Base-by-base conservation (phyloP, 2,888 invertebrate species). In the Pheosia gnoma region DNA sequence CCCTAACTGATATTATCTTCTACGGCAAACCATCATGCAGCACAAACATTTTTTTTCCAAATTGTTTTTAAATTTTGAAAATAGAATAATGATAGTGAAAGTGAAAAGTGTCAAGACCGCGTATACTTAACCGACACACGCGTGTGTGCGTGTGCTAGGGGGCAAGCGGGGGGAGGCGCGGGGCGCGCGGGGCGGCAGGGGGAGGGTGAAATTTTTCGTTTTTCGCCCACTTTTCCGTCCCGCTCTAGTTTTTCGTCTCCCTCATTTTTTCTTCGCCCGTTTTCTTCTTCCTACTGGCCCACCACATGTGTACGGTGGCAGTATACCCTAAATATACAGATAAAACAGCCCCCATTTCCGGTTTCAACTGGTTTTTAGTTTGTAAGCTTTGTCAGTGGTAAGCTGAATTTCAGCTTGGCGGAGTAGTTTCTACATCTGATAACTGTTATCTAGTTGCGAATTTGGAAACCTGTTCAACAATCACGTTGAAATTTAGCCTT, bases 171-270 rank as follows among this genome's bases (percentile, higher is more conserved):
- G 25, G 78, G 74, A 71, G 75, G 78, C 70, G 80, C 77, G 80
- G 78, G 72, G 78, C 72, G 79, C 75, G 79, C 78, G 80, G 77
- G 79, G 72, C 71, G 73, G 74, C 75, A 78, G 81, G 82, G 83
- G 80, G 83, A 80, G 82, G 90, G 88, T 85, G 89, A 91, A 93
- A 93, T 92, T 93, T 93, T 93, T 93, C 93, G 93, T 93, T 93
- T 93, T 93, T 93, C 93, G 88, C 93, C 93, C 91, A 92, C 92
- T 92, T 93, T 92, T 91, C 92, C 90, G 91, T 93, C 93, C 91
- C 88, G 90, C 90, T 93, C 93, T 93, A 92, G 93, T 93, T 93
- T 93, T 93, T 92, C 91, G 84, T 91, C 93, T 93, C 93, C 91
- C 93, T 93, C 93, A 89, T 93, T 93, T 93, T 93, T 93, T 93